Percentiles rank a stretch among this genome's conserved stretches.
phyloP scores from a whole-genome alignment of 2,113 vertebrate genomes.

The Semnopithecus entellus region DNA sequence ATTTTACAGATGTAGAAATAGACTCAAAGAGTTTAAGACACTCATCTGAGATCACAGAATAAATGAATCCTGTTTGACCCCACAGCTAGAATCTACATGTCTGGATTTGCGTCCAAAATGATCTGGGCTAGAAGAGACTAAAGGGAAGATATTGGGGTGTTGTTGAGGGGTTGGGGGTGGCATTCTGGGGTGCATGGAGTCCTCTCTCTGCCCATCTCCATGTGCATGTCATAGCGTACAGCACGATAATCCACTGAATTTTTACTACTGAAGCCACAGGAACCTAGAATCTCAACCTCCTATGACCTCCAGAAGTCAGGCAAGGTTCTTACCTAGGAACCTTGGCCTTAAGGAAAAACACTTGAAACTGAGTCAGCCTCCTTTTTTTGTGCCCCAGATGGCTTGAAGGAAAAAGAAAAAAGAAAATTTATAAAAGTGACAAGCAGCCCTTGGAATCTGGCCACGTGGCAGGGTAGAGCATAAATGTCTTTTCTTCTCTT shows the following conservation, averaged over 20 bases:
- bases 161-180: not conserved
- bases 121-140: not conserved
- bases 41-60: not conserved
- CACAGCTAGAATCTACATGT: not conserved
- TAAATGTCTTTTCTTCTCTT: constrained; percentile 55
- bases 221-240: rapidly evolving
- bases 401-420: constrained; percentile 45
- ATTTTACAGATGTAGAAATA: not conserved
- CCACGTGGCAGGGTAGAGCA: constrained; percentile 44
- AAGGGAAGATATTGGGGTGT: not conserved
- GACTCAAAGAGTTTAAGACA: not conserved
- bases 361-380: not conserved
- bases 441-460: constrained; percentile 75
- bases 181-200: not conserved
- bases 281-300: not conserved
- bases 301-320: not conserved
- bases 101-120: not conserved
- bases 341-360: constrained; percentile 33
- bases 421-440: constrained; percentile 69
- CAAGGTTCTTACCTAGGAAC: not conserved
- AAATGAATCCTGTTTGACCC: not conserved
- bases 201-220: no score
- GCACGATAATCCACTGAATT: rapidly evolving
- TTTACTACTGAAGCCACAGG: rapidly evolving
- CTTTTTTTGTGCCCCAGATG: constrained; percentile 50